A percentile compares a stretch with the other conserved stretches of the same genome.
Conservation (phyloP, 2,113 vertebrate genomes). For the Pan paniscus region DNA sequence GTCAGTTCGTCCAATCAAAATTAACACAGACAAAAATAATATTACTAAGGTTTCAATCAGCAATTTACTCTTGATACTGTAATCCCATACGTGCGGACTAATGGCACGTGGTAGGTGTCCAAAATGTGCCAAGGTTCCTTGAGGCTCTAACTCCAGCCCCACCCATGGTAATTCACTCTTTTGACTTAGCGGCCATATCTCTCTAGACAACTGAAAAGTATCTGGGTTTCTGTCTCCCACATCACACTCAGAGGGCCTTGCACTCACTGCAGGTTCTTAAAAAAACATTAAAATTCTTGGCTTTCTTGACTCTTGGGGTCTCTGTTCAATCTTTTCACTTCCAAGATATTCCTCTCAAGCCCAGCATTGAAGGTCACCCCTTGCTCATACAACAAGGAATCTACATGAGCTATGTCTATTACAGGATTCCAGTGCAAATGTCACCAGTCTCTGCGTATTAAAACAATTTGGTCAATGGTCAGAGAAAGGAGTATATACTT, state of each 20-base stretch:
- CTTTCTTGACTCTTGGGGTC: neutral
- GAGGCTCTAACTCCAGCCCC: neutral
- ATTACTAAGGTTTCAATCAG: neutral
- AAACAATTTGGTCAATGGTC: neutral
- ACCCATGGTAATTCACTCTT: neutral
- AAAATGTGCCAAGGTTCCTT: neutral
- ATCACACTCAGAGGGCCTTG: neutral
- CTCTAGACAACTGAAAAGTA: neutral
- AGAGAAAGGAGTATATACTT: neutral
- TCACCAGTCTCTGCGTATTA: neutral
- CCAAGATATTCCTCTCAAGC: neutral
- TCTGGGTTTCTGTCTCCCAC: neutral
- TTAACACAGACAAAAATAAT: neutral
- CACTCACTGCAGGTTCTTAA: neutral
- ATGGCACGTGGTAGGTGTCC: neutral
- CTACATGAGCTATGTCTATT: neutral
- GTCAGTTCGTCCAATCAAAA: neutral
- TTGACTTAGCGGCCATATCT: neutral
- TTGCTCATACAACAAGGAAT: neutral
- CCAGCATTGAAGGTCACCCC: neutral
- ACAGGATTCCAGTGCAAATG: neutral
- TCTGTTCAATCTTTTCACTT: neutral
- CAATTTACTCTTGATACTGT: neutral
- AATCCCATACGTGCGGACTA: neutral
- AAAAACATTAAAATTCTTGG: neutral